Percentiles rank a stretch among this genome's conserved stretches.
These are phyloP conservation scores for Tupaia tana DNA, from an alignment of 2,113 vertebrate genomes.

Conservation along the genomic window DNA sequence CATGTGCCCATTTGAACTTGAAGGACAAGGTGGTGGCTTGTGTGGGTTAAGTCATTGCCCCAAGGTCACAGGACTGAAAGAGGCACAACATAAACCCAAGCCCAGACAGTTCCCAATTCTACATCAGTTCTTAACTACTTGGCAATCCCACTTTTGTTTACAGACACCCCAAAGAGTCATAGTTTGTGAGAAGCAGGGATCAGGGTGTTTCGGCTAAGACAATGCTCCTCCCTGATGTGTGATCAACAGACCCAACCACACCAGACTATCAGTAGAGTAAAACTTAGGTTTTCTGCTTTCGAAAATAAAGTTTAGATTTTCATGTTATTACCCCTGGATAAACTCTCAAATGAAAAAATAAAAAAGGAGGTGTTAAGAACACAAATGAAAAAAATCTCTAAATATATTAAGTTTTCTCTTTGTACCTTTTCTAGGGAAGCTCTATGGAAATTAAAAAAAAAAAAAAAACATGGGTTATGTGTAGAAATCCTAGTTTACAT, in stretches of 20 bases:
- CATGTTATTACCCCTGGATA: neutral
- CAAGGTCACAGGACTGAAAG: neutral
- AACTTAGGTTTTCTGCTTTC: neutral
- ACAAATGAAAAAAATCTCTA: slow-evolving; percentile 23
- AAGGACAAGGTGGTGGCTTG: neutral
- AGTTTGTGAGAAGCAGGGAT: neutral
- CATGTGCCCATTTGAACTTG: neutral
- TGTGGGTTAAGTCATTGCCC: neutral
- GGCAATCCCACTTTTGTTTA: neutral
- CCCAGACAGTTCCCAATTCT: neutral
- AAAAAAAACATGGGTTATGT: slow-evolving; percentile 29
- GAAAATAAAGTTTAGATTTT: neutral
- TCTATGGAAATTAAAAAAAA: slow-evolving; percentile 40
- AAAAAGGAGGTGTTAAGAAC: slow-evolving; percentile 25
- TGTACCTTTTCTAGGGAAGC: slow-evolving; percentile 20
- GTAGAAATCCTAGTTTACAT: neutral
- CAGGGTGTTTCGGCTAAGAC: neutral
- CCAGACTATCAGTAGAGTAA: neutral
- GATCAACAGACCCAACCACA: neutral
- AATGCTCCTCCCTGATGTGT: neutral
- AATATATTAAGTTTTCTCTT: slow-evolving; percentile 27
- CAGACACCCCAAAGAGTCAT: neutral
- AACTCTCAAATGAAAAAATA: slow-evolving; percentile 41
- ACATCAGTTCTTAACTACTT: neutral
- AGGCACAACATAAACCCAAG: neutral